Conservation (phyloP, 2,888 invertebrate genomes). For the Phaedon cochleariae region DNA sequence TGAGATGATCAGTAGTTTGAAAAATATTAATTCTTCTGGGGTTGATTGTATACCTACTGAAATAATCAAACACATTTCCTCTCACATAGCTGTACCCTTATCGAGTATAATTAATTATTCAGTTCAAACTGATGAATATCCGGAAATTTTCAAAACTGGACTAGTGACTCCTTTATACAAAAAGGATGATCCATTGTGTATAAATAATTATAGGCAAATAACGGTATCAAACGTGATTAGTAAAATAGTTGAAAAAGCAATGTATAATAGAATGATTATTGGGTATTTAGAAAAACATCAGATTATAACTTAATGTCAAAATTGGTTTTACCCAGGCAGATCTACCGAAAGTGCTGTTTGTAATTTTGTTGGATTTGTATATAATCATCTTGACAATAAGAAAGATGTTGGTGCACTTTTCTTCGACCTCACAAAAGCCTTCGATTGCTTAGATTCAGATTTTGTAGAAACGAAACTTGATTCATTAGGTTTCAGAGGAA, state of each 20-base stretch:
- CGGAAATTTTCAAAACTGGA: background rate
- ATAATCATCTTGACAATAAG: background rate
- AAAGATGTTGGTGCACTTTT: no score
- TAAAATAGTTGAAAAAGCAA: slow-evolving; percentile 4
- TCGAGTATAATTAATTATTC: background rate
- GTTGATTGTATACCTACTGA: no score
- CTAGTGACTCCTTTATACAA: background rate
- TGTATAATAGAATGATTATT: slow-evolving; percentile 2
- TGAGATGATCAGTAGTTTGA: background rate
- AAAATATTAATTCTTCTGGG: background rate
- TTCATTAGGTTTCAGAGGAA: no score
- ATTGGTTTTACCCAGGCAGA: no score
- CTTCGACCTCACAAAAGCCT: no score
- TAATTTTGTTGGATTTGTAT: slow-evolving; percentile 7
- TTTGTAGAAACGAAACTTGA: slow-evolving; percentile 10
- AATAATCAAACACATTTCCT: no score
- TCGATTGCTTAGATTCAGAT: background rate
- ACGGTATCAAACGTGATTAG: slow-evolving; percentile 12
- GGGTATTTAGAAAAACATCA: background rate
- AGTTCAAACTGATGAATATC: background rate
- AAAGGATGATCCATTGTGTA: background rate
- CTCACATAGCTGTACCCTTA: background rate
- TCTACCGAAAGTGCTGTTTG: no score
- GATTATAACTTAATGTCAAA: slow-evolving; percentile 8
- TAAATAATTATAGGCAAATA: slow-evolving; percentile 2